phyloP scores from a whole-genome alignment of 1,140 invertebrate species.

The Lineus longissimus region DNA sequence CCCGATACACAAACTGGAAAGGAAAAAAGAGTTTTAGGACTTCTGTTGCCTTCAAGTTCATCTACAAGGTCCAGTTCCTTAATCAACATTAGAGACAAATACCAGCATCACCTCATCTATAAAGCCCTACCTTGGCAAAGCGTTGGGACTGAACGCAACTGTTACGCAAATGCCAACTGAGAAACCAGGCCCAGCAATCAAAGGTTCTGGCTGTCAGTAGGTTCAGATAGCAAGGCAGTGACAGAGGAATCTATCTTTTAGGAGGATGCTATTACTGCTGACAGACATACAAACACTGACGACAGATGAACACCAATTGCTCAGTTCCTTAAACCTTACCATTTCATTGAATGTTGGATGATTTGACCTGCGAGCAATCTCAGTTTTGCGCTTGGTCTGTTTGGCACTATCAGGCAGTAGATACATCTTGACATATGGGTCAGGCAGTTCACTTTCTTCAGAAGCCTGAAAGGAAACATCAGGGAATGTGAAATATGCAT shows the following conservation, averaged over 20 bases:
- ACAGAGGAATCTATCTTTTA: too few species aligned
- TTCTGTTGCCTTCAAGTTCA: neutral
- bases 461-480: neutral
- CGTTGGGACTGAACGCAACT: too few species aligned
- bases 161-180: too few species aligned
- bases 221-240: too few species aligned
- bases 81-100: neutral
- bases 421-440: slow-evolving; percentile 92
- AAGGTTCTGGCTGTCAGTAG: too few species aligned
- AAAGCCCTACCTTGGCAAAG: neutral
- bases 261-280: too few species aligned
- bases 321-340: slow-evolving; percentile 60
- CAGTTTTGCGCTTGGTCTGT: slow-evolving; percentile 91
- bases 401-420: slow-evolving; percentile 74
- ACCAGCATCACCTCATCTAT: neutral
- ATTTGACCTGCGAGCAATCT: slow-evolving; percentile 83
- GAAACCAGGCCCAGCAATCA: too few species aligned
- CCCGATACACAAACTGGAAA: slow-evolving; percentile 78
- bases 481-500: neutral
- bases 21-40: slow-evolving; percentile 18
- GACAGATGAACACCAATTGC: too few species aligned
- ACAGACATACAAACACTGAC: neutral
- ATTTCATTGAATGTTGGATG: slow-evolving; percentile 98
- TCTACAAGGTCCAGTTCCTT: neutral
- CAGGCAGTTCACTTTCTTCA: slow-evolving; percentile 59